phyloP scores from a whole-genome alignment of 2,113 vertebrate species.

The Albula goreensis region DNA sequence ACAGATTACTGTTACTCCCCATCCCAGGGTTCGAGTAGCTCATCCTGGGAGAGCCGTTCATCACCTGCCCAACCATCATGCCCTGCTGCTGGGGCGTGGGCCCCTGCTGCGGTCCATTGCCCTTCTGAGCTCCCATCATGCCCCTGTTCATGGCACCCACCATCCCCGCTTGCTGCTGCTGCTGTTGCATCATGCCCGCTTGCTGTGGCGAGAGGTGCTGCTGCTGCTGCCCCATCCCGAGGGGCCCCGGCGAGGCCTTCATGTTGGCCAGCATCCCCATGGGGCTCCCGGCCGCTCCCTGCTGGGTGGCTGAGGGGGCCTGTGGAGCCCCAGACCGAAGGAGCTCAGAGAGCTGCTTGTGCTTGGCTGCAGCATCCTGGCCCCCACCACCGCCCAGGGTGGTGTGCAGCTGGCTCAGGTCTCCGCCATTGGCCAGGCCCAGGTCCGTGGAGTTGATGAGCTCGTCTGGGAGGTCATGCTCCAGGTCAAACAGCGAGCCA shows the following conservation, averaged over 20 bases:
- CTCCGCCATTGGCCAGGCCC: constrained; percentile 86
- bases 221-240: constrained; percentile 58
- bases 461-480: constrained; percentile 96
- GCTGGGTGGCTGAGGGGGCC: constrained; percentile 71
- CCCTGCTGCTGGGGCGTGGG: constrained; percentile 54
- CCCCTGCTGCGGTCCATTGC: constrained; percentile 56
- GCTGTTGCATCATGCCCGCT: constrained; percentile 81
- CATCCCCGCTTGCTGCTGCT: constrained; percentile 56
- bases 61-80: constrained; percentile 78
- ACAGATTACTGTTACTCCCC: constrained; percentile 77
- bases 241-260: constrained; percentile 50
- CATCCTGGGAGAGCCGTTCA: constrained; percentile 94
- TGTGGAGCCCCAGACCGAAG: constrained; percentile 77
- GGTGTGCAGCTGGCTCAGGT: constrained; percentile 86
- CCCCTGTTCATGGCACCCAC: constrained; percentile 61
- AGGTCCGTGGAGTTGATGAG: constrained; percentile 92
- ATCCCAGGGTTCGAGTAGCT: constrained; percentile 81
- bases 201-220: constrained; percentile 54
- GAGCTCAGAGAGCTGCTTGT: constrained; percentile 96
- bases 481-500: constrained; percentile 92
- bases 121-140: constrained; percentile 70
- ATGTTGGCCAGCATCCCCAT: constrained; percentile 66
- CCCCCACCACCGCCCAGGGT: constrained; percentile 72
- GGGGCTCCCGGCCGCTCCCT: constrained; percentile 58
- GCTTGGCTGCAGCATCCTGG: constrained; percentile 94